A percentile compares a stretch with the other conserved stretches of the same genome.
Conservation (phyloP, 2,113 vertebrate species). For the Pionites leucogaster region DNA sequence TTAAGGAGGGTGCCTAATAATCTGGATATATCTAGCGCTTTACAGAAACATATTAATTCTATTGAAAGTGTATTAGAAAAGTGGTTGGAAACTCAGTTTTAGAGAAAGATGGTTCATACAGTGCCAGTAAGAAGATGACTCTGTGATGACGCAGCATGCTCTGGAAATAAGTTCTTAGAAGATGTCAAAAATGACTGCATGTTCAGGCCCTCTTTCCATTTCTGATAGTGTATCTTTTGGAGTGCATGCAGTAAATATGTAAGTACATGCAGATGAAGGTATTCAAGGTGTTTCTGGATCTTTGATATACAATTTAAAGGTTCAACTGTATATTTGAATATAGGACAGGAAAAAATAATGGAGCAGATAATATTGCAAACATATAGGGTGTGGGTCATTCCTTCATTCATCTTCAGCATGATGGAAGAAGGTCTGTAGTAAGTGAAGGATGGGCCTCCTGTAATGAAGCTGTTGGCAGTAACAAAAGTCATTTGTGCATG, state of each 20-base stretch:
- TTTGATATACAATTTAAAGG: not conserved
- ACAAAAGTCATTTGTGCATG: slow-evolving; percentile 43
- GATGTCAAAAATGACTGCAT: not conserved
- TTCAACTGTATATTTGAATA: not conserved
- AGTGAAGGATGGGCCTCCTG: slow-evolving; percentile 60
- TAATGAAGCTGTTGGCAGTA: slow-evolving; percentile 75
- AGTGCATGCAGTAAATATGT: not conserved
- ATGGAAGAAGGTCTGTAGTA: slow-evolving; percentile 57
- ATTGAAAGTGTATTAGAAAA: not conserved
- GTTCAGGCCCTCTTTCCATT: not conserved
- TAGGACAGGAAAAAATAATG: slow-evolving; percentile 11
- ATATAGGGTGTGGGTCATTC: slow-evolving; percentile 4
- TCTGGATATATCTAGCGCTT: not conserved
- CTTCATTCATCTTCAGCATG: slow-evolving; percentile 55
- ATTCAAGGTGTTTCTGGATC: not conserved
- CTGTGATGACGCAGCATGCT: not conserved
- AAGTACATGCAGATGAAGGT: not conserved
- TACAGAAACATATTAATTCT: not conserved
- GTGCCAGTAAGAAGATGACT: not conserved
- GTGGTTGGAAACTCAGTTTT: not conserved
- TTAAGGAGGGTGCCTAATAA: not conserved
- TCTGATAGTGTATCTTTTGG: not conserved
- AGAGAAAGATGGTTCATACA: not conserved
- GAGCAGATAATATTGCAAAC: slow-evolving; percentile 48
- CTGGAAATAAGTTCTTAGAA: not conserved